Evolutionary conservation across 1,140 invertebrate genomes (phyloP).

Genomic region (Drosophila orosa): DNA sequence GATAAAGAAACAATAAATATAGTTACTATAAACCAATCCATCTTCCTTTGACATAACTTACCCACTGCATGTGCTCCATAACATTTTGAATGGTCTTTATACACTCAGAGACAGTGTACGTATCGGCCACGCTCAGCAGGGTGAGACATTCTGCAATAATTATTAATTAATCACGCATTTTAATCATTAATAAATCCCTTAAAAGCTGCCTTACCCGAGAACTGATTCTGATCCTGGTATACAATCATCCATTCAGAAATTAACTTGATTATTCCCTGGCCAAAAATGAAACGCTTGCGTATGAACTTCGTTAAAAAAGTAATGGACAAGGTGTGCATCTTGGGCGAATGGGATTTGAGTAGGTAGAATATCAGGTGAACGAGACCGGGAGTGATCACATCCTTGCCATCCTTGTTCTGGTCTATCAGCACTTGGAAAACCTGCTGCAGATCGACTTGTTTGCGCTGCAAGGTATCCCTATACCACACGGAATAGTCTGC

Average conservation of each 20-base stretch:
- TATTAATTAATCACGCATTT: too few species aligned
- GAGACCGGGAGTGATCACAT: slow-evolving; percentile 77
- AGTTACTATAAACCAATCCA: not conserved
- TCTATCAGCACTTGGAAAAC: slow-evolving; percentile 76
- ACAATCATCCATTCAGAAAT: slow-evolving; percentile 81
- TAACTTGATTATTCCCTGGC: slow-evolving; percentile 71
- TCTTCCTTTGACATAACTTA: slow-evolving; percentile 10
- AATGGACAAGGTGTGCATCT: slow-evolving; percentile 70
- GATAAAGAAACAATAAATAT: not conserved
- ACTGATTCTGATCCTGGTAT: slow-evolving; percentile 78
- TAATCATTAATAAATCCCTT: not conserved
- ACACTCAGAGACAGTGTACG: slow-evolving; percentile 79
- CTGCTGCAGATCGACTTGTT: slow-evolving; percentile 74
- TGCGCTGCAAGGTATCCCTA: slow-evolving; percentile 73
- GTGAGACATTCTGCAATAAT: slow-evolving; percentile 70
- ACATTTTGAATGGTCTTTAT: slow-evolving; percentile 71
- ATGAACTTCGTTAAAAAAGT: slow-evolving; percentile 76
- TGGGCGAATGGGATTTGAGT: slow-evolving; percentile 64
- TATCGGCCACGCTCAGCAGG: slow-evolving; percentile 75
- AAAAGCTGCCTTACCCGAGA: slow-evolving; percentile 46
- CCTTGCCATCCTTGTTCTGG: slow-evolving; percentile 82
- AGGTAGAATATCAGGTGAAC: slow-evolving; percentile 72
- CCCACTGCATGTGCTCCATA: slow-evolving; percentile 80
- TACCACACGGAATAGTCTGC: slow-evolving; percentile 76
- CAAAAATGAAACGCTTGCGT: slow-evolving; percentile 74